Evolutionary conservation across 2,113 vertebrate species (phyloP).

Genomic region (Vanacampus margaritifer): DNA sequence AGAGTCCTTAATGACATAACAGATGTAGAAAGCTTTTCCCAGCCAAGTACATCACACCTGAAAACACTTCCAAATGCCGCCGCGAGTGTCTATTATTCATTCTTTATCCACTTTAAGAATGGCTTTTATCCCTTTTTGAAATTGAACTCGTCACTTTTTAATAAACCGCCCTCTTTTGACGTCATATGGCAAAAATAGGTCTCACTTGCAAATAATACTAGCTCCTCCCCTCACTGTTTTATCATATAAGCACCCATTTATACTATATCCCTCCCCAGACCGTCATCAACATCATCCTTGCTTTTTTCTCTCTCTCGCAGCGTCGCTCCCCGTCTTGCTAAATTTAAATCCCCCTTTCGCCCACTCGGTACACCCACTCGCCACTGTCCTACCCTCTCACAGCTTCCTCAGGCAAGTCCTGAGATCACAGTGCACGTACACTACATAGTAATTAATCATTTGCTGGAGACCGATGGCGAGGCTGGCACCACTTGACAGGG

Average conservation of each 20-base stretch:
- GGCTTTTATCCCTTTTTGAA: too few relatives aligned
- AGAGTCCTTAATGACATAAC: conserved; percentile 6
- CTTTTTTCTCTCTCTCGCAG: conserved; percentile 29
- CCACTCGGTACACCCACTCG: conserved; percentile 16
- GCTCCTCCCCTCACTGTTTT: not conserved
- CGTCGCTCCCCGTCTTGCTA: conserved; percentile 27
- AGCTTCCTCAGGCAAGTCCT: conserved; percentile 64
- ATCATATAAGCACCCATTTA: conserved; percentile 4
- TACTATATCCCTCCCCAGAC: not conserved
- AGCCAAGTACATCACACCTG: not conserved
- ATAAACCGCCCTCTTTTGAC: conserved; percentile 1
- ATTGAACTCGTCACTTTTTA: not conserved
- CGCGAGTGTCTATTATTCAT: conserved; percentile 1
- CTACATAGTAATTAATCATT: conserved; percentile 77
- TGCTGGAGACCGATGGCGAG: conserved; percentile 79
- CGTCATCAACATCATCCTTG: conserved; percentile 21
- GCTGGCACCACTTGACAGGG: conserved; percentile 59
- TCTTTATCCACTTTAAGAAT: not conserved
- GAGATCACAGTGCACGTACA: conserved; percentile 76
- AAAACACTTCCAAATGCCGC: not conserved
- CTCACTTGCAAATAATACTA: conserved; percentile 8
- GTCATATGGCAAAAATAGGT: not conserved
- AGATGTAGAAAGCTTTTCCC: conserved; percentile 4
- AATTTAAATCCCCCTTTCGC: conserved; percentile 50
- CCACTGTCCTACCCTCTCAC: conserved; percentile 62